These are phyloP conservation scores for Blastobasis lacticolella DNA, from an alignment of 2,888 invertebrate species.

Conservation along the genomic window DNA sequence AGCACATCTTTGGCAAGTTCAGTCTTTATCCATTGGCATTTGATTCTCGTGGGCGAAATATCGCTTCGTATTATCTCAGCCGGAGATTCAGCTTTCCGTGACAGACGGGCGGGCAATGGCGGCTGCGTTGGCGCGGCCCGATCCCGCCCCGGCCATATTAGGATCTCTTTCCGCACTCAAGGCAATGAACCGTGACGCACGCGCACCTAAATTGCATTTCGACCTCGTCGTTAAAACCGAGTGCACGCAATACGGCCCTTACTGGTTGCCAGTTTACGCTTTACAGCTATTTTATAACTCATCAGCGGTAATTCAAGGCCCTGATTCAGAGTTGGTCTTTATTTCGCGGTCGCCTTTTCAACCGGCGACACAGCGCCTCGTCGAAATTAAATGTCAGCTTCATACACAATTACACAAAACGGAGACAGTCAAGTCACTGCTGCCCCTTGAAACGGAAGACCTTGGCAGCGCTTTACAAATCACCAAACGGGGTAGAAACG, in stretches of 20 bases:
- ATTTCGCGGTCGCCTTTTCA: no score
- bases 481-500: neutral
- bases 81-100: slow-evolving; percentile 16
- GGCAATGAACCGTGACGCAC: slow-evolving; percentile 70
- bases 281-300: no score
- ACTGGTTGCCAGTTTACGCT: no score
- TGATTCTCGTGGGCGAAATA: neutral
- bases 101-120: slow-evolving; percentile 54
- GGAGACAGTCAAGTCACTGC: neutral
- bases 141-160: slow-evolving; percentile 62
- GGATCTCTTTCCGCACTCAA: slow-evolving; percentile 66
- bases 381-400: no score
- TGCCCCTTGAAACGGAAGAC: slow-evolving; percentile 1
- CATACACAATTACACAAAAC: neutral
- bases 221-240: slow-evolving; percentile 6
- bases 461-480: neutral
- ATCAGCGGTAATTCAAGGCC: no score
- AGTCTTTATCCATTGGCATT: slow-evolving; percentile 20
- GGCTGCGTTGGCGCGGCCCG: slow-evolving; percentile 62
- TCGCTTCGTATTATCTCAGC: neutral
- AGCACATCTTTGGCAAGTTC: slow-evolving; percentile 53
- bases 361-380: no score
- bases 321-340: no score
- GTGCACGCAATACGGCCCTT: no score
- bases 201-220: slow-evolving; percentile 24